Evolutionary conservation across 2,888 invertebrate genomes (phyloP), one percentile per base, ranked within the genome.

Genomic region (Sabatieria punctata): DNA sequence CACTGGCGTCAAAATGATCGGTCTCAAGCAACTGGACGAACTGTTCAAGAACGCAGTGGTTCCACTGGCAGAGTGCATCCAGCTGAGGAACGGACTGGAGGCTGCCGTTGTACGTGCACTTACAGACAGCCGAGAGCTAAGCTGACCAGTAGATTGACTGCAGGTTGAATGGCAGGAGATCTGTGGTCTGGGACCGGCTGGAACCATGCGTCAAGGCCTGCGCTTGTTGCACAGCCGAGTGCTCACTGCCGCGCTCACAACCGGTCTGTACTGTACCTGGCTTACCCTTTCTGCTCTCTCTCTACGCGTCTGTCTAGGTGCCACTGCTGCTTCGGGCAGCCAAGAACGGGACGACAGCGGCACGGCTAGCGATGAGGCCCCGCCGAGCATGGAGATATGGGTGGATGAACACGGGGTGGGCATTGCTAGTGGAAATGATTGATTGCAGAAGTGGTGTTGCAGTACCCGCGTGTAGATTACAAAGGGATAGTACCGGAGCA

Each of bases 131-230:
- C n/a, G n/a, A n/a, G 39, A 38, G 19, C 18, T 11, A 38, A 13
- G 11, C 18, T 18, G 19, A n/a, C 8, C 18, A 18, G 15, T 35
- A 19, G 27, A 23, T 21, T 15, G 27, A 8, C 45, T 49, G 37
- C 37, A 57, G 58, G 60, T 65, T 8, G 69, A 69, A 38, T 69
- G 74, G 57, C 71, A 73, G 52, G 71, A 72, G 50, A 70, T 70
- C 49, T 74, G 74, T 60, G 74, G 74, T n/a, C 61, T 74, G 15
- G 67, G 69, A n/a, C 69, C 71, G 36, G 70, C 71, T 42, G 70
- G 73, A 40, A 73, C 73, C 53, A 67, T 75, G 53, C 71, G 74
- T 51, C 74, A 75, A 56, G 74, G 74, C 51, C 65, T 75, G 25
- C 65, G 73, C n/a, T 66, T 73, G 19, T 59, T 75, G 27, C 66